Conservation (phyloP, 2,888 invertebrate species). For the Tetragonisca angustula region DNA sequence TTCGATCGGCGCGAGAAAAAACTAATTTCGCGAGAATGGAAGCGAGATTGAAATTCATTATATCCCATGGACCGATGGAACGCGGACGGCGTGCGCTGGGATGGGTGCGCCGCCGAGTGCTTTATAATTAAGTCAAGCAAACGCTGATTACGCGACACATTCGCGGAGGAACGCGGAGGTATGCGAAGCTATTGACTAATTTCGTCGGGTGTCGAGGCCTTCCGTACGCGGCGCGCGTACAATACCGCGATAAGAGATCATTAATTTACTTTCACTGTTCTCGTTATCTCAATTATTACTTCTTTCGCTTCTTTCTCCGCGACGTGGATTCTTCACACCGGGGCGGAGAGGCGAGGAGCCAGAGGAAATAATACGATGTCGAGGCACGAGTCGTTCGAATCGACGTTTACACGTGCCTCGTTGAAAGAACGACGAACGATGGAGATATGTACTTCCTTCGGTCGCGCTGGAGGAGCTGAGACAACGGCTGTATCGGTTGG, state of each 20-base stretch:
- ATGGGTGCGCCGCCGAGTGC: constrained; percentile 26
- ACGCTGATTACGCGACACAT: constrained; percentile 54
- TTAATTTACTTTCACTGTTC: constrained; percentile 65
- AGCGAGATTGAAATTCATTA: constrained; percentile 49
- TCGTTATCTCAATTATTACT: constrained; percentile 63
- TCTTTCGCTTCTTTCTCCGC: constrained; percentile 2
- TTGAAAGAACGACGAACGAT: constrained; percentile 19
- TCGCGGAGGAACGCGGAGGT: constrained; percentile 40
- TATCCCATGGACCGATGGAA: constrained; percentile 21
- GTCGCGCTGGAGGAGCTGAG: background rate
- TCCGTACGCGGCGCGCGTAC: constrained; percentile 27
- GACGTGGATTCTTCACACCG: too few relatives aligned
- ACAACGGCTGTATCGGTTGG: background rate
- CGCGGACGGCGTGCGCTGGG: too few relatives aligned
- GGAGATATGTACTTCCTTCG: background rate
- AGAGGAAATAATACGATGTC: constrained; percentile 24
- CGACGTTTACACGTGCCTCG: constrained; percentile 37
- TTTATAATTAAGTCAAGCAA: constrained; percentile 64
- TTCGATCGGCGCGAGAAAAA: background rate
- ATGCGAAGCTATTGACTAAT: constrained; percentile 61
- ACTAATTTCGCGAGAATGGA: constrained; percentile 8
- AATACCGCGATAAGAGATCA: constrained; percentile 66
- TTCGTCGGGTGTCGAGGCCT: constrained; percentile 51
- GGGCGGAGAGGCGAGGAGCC: background rate
- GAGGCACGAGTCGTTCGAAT: constrained; percentile 1